These are phyloP conservation scores for Melanocharis versteri DNA, from an alignment of 2,113 vertebrate genomes.

Conservation along the genomic window DNA sequence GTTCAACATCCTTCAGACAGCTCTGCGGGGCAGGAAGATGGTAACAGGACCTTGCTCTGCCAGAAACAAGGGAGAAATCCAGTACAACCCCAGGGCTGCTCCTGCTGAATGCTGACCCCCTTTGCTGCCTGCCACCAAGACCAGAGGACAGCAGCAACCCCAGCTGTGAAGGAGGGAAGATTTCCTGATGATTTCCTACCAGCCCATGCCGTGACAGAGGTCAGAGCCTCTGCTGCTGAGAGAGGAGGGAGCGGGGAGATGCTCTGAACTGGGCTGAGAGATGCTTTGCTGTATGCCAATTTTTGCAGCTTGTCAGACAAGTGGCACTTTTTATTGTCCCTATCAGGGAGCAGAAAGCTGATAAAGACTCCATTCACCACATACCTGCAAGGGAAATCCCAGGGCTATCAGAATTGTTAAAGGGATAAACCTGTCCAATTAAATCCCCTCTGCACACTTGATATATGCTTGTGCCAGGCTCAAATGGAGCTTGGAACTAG, in stretches of 20 bases:
- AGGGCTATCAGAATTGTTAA: constrained; percentile 36
- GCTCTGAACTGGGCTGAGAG: not conserved
- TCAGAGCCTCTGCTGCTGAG: not conserved
- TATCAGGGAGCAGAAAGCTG: constrained; percentile 22
- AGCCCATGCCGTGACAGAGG: not conserved
- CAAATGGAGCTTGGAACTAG: constrained; percentile 27
- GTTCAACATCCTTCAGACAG: not conserved
- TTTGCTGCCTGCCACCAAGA: not conserved
- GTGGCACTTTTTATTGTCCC: not conserved
- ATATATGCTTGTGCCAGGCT: not conserved
- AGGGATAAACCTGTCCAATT: constrained; percentile 50
- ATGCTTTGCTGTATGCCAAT: not conserved
- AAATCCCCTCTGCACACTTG: constrained; percentile 40
- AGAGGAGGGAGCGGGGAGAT: not conserved
- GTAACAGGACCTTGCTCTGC: not conserved
- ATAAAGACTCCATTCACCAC: constrained; percentile 9
- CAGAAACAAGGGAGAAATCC: not conserved
- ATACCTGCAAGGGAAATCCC: constrained; percentile 33
- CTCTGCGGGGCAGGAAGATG: not conserved
- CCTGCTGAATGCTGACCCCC: not conserved
- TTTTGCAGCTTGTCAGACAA: constrained; percentile 27
- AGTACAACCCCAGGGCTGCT: not conserved
- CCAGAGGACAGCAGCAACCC: not conserved
- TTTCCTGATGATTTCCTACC: not conserved
- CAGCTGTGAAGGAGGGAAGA: not conserved